Percentiles rank a stretch among this genome's conserved stretches.
These are phyloP conservation scores for Lordiphosa stackelbergi DNA, from an alignment of 1,140 invertebrate genomes.

Conservation along the genomic window DNA sequence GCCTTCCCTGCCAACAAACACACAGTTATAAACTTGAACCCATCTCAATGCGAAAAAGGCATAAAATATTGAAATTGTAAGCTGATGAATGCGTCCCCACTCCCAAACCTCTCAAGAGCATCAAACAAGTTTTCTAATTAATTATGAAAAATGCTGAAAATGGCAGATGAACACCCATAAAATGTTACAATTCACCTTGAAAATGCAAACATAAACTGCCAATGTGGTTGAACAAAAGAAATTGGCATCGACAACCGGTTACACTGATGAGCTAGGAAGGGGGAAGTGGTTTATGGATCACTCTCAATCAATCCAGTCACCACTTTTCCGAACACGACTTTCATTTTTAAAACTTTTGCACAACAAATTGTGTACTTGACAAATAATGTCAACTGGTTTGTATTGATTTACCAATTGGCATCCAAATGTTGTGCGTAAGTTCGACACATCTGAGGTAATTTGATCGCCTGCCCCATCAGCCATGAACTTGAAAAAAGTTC, in stretches of 20 bases:
- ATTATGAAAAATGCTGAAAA: slow-evolving; percentile 30
- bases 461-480: no score
- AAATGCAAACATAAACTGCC: slow-evolving; percentile 39
- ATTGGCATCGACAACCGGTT: slow-evolving; percentile 42
- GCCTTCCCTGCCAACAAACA: not conserved
- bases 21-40: slow-evolving; percentile 27
- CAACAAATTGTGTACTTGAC: slow-evolving; percentile 8
- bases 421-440: slow-evolving; percentile 34
- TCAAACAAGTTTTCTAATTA: slow-evolving; percentile 58
- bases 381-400: slow-evolving; percentile 27
- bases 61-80: not conserved
- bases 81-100: not conserved
- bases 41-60: slow-evolving; percentile 16
- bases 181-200: slow-evolving; percentile 52
- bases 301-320: slow-evolving; percentile 13
- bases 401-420: slow-evolving; percentile 30
- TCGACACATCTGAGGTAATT: no score
- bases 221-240: slow-evolving; percentile 19
- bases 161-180: slow-evolving; percentile 42
- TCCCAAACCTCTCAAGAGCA: slow-evolving; percentile 40
- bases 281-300: slow-evolving; percentile 3
- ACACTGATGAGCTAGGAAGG: slow-evolving; percentile 22
- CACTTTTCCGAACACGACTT: slow-evolving; percentile 27
- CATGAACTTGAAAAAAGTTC: slow-evolving; percentile 1
- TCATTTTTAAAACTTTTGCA: slow-evolving; percentile 26